Base-by-base conservation (phyloP, 2,888 invertebrate species). In the Orgyia antiqua region DNA sequence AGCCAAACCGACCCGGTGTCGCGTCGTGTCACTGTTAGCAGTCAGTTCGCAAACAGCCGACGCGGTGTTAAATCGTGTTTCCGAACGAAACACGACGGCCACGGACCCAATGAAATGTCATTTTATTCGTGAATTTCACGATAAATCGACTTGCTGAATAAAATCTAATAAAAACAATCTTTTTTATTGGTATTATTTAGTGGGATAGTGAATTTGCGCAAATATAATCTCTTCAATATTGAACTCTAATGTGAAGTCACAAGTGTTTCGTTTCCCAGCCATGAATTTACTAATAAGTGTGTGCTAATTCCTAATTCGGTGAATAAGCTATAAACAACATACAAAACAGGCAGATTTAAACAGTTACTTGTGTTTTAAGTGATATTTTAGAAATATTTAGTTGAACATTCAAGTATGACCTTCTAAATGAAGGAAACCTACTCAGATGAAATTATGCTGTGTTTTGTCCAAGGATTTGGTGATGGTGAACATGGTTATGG, bases 401-500 rank as follows among this genome's bases (percentile, higher is more conserved):
- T 51, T 36, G 40, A 42, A 45, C 27, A 30, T 31, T 36, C n/a
- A 52, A 51, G 42, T 48, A 80, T 82, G 80, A 66, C 69, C 77
- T 70, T 76, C 70, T 84, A 83, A 72, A 84, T 84, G 84, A 84
- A 82, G 77, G 80, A 82, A 44, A 69, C 77, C 29, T 82, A 82
- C 66, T 61, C 83, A 50, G 79, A 84, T 56, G 80, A 84, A 68
- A 90, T 89, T 76, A 91, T 91, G 91, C 86, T 91, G 74, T 91
- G 91, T 82, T 91, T 91, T 59, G 90, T 91, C 57, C 91, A 91
- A 79, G 89, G 90, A 44, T 90, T 90, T 64, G 88, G 89, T 43
- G 77, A 84, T 45, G 68, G 68, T 39, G 73, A 75, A 35, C 64
- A 66, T 36, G 76, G 63, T 13, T 68, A 58, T 40, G 73, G 59